Evolutionary conservation across 2,797 vertebrate genomes (phyloP).

Genomic region (Acanthurus tractus): DNA sequence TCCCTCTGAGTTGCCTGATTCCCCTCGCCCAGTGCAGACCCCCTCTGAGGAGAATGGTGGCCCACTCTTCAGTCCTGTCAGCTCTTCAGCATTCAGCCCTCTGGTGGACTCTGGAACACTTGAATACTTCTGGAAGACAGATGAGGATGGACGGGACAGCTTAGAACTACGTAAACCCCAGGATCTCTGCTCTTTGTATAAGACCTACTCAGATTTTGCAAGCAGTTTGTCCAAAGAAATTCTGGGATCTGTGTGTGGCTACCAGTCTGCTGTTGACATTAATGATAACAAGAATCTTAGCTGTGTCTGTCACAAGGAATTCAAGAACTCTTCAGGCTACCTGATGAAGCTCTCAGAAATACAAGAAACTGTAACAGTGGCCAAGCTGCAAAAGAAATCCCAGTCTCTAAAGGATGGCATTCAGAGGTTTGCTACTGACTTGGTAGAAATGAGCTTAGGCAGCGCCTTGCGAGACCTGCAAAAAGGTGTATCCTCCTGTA

Average conservation of each 20-base stretch:
- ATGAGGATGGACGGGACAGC: slow-evolving; percentile 66
- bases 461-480: slow-evolving; percentile 96
- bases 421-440: slow-evolving; percentile 94
- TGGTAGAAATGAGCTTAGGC: slow-evolving; percentile 96
- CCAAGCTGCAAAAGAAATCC: slow-evolving; percentile 88
- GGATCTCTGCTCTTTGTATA: slow-evolving; percentile 85
- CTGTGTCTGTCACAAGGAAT: slow-evolving; percentile 88
- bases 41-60: slow-evolving; percentile 90
- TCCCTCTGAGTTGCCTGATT: slow-evolving; percentile 89
- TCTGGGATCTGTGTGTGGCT: slow-evolving; percentile 90
- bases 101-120: slow-evolving; percentile 85
- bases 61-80: slow-evolving; percentile 93
- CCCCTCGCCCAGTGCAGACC: slow-evolving; percentile 88
- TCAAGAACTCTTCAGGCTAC: slow-evolving; percentile 84
- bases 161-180: slow-evolving; percentile 85
- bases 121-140: slow-evolving; percentile 90
- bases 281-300: slow-evolving; percentile 88
- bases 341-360: slow-evolving; percentile 88
- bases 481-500: slow-evolving; percentile 95
- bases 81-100: slow-evolving; percentile 96
- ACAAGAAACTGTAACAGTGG: slow-evolving; percentile 85
- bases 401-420: slow-evolving; percentile 92
- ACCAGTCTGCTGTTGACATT: slow-evolving; percentile 85
- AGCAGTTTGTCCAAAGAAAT: slow-evolving; percentile 93
- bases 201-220: slow-evolving; percentile 92